Base-by-base conservation (phyloP, 2,888 invertebrate species). In the Acleris emargana region DNA sequence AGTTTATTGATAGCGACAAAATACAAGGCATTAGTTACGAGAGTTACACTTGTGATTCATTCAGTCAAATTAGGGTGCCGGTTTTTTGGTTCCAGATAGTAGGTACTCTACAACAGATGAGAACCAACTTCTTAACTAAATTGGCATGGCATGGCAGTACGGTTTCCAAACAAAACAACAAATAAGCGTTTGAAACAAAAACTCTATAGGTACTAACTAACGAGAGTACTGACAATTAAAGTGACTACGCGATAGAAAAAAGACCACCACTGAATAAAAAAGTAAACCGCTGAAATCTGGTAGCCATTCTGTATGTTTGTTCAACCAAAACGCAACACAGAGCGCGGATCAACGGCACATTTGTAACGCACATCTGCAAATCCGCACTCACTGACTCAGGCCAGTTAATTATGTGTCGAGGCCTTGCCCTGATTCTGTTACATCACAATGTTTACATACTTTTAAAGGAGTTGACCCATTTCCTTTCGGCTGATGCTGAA, bases 361-460 rank as follows among this genome's bases (percentile, higher is more conserved):
- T 52, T 32, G 52, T 18, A 43, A 52, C n/a, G 18, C 45, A 53
- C 17, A 20, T 25, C 32, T 52, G 18, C 25, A 16, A 43, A 28
- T 17, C 28, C n/a, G 17, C 18, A 53, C 54, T 13, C 7, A 22
- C 50, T 42, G 62, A 62, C 45, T 62, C 38, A 50, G 17, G 17
- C 16, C n/a, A 49, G 16, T 25, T 62, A 62, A 62, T 62, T 42
- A 42, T 25, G 42, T 50, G 62, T 42, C n/a, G 49, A 62, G 47
- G 25, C 55, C 55, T 62, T 42, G 62, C n/a, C 42, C 55, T 38
- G 42, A 55, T 55, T 54, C 54, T 22, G 54, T 54, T 61, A 47
- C 60, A 32, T 61, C 32, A 38, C 13, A 53, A 18, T 54, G 38
- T 54, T 22, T 47, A 16, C 54, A 54, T 49, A 54, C 43, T 43